Evolutionary conservation across 1,140 invertebrate species (phyloP).

Genomic region (Piezodorus guildinii): DNA sequence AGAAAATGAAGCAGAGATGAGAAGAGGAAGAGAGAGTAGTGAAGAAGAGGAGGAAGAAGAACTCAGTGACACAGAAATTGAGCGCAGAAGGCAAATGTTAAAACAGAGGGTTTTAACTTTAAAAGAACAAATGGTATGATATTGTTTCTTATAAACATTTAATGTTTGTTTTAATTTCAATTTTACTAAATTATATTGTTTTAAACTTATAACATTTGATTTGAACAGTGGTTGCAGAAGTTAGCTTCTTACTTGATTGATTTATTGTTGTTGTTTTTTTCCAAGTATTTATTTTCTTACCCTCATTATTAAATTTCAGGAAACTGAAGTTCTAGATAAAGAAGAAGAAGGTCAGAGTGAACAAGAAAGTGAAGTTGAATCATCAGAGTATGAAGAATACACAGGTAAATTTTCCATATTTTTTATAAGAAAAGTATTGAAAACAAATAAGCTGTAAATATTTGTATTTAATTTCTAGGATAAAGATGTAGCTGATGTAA

Average conservation of each 20-base stretch:
- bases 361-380: constrained; percentile 63
- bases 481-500: too few relatives aligned
- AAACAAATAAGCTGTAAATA: too few relatives aligned
- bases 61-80: constrained; percentile 72
- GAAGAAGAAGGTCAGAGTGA: constrained; percentile 53
- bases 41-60: constrained; percentile 58
- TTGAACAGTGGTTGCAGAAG: too few relatives aligned
- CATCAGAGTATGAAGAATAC: constrained; percentile 75
- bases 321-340: constrained; percentile 41
- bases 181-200: too few relatives aligned
- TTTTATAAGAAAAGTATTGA: constrained; percentile 60
- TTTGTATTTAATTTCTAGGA: too few relatives aligned
- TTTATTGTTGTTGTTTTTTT: too few relatives aligned
- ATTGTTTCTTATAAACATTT: not conserved
- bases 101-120: constrained; percentile 55
- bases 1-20: constrained; percentile 37
- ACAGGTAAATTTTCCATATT: constrained; percentile 39
- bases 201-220: too few relatives aligned
- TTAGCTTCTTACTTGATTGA: too few relatives aligned
- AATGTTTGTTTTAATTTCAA: not conserved
- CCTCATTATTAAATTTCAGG: constrained; percentile 22
- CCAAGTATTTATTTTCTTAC: not conserved
- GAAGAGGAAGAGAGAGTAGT: constrained; percentile 37
- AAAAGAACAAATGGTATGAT: constrained; percentile 43
- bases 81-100: constrained; percentile 58